A percentile compares a stretch with the other conserved stretches of the same genome.
Conservation (phyloP, 2,888 invertebrate species). For the Ormia ochracea region DNA sequence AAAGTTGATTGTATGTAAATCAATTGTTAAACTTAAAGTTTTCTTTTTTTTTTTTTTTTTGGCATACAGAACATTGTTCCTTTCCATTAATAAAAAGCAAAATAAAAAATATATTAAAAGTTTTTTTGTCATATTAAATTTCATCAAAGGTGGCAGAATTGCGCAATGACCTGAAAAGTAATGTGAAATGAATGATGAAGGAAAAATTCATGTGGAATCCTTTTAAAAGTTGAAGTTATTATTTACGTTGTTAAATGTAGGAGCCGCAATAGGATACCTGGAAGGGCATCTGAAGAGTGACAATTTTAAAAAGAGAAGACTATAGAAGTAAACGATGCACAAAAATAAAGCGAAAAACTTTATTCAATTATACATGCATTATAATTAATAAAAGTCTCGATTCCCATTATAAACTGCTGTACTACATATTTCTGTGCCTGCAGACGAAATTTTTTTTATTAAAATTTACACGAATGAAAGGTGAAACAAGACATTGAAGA, state of each 20-base stretch:
- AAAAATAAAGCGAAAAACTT: no score
- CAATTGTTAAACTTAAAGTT: slow-evolving; percentile 35
- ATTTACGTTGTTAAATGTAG: not conserved
- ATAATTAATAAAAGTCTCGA: no score
- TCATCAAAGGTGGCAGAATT: not conserved
- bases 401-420: no score
- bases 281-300: no score
- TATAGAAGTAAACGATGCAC: no score
- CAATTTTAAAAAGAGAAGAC: no score
- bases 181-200: not conserved
- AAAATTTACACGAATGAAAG: no score
- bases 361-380: no score
- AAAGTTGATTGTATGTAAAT: slow-evolving; percentile 50
- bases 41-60: no score
- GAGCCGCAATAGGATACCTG: not conserved
- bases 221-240: not conserved
- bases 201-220: not conserved
- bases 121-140: slow-evolving; percentile 11
- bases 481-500: no score
- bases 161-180: slow-evolving; percentile 1
- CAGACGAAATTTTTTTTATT: no score
- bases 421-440: no score
- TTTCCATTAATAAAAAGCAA: not conserved
- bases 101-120: slow-evolving; percentile 23
- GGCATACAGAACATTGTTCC: not conserved